Percentiles rank a stretch among this genome's conserved stretches.
Evolutionary conservation across 2,113 vertebrate species (phyloP).

Genomic region (Pantherophis guttatus): DNA sequence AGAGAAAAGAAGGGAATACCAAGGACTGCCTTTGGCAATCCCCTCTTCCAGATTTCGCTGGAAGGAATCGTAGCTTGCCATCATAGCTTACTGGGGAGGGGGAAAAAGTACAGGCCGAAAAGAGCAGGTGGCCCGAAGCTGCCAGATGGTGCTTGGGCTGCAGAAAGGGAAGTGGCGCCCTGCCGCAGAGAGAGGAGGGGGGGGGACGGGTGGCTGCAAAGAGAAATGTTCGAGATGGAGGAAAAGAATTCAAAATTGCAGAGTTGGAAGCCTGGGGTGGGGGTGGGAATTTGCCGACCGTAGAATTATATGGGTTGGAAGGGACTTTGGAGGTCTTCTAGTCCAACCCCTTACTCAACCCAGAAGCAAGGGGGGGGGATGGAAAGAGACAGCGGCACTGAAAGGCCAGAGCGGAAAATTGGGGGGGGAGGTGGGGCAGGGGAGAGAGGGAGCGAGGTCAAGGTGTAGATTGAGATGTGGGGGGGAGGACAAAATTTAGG

Average conservation of each 20-base stretch:
- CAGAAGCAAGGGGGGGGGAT: neutral
- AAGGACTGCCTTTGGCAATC: neutral
- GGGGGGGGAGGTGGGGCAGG: too few species aligned
- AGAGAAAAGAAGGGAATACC: neutral
- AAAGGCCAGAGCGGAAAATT: neutral
- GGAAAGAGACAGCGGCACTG: neutral
- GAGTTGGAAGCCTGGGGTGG: neutral
- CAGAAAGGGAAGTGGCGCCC: slow-evolving; percentile 12
- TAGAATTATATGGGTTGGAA: neutral
- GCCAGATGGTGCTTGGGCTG: neutral
- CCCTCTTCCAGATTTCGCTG: neutral
- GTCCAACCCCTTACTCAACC: neutral
- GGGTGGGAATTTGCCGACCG: neutral
- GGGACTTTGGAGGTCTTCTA: neutral
- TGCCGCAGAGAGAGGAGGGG: neutral
- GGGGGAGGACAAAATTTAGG: neutral
- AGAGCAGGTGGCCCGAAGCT: neutral
- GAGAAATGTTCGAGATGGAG: neutral
- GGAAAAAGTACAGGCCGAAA: neutral
- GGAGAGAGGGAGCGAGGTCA: too few species aligned
- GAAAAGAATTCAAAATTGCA: neutral
- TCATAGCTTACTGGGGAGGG: neutral
- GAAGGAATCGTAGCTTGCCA: neutral
- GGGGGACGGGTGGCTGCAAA: neutral
- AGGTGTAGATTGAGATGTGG: neutral